Evolutionary conservation across 2,113 vertebrate genomes (phyloP).

Genomic region (Phoenicopterus ruber): DNA sequence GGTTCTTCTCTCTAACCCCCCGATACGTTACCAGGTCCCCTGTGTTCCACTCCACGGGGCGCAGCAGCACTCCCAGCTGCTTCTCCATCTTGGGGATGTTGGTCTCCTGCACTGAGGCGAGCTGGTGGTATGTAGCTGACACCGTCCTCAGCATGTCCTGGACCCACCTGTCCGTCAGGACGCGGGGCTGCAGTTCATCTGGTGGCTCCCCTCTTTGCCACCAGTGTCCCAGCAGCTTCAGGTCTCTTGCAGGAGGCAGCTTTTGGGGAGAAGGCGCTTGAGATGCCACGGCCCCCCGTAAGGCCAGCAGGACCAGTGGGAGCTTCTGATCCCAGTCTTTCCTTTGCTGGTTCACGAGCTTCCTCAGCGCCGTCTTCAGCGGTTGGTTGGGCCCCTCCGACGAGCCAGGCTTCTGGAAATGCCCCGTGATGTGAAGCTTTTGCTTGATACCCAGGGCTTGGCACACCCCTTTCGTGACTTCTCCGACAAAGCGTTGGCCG

Average conservation of each 20-base stretch:
- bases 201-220: slow-evolving; percentile 44
- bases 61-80: slow-evolving; percentile 23
- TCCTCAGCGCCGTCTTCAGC: neutral
- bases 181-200: neutral
- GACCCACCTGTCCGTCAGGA: slow-evolving; percentile 55
- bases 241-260: neutral
- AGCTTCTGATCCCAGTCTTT: slow-evolving; percentile 55
- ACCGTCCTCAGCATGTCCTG: slow-evolving; percentile 10
- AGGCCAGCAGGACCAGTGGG: slow-evolving; percentile 22
- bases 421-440: slow-evolving; percentile 34
- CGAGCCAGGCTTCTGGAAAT: neutral
- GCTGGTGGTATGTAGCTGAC: slow-evolving; percentile 5
- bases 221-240: neutral
- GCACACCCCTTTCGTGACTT: slow-evolving; percentile 25
- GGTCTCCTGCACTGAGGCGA: neutral
- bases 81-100: slow-evolving; percentile 50
- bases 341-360: slow-evolving; percentile 15
- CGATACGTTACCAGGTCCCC: slow-evolving; percentile 47
- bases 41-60: slow-evolving; percentile 5
- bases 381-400: neutral
- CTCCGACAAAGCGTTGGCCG: neutral
- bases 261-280: neutral
- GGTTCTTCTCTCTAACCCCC: slow-evolving; percentile 46
- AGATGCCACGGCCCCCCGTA: slow-evolving; percentile 4
- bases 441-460: slow-evolving; percentile 53